Evolutionary conservation across 30 jellyfish, hydroid and myxozoan species (phyloP).

Genomic region (Chrysaora quinquecirrha): DNA sequence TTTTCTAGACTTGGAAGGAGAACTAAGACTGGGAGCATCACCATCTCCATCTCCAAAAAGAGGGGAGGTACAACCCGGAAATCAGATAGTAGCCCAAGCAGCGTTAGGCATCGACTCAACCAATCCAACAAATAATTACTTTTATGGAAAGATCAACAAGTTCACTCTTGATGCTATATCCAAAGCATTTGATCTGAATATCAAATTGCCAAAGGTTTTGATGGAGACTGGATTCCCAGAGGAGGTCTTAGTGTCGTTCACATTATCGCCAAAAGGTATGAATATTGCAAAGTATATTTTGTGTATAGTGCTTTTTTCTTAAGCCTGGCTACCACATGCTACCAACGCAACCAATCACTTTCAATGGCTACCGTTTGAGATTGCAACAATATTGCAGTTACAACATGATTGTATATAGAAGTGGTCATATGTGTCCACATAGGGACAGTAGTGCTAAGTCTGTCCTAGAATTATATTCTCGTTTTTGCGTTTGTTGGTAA

Average conservation of each 20-base stretch:
- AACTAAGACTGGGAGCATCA: slow-evolving; percentile 75
- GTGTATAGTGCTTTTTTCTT: no score
- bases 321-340: no score
- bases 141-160: slow-evolving; percentile 73
- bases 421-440: no score
- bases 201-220: slow-evolving; percentile 78
- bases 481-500: no score
- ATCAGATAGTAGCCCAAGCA: slow-evolving; percentile 75
- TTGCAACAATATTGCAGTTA: no score
- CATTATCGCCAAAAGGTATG: slow-evolving; percentile 38
- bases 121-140: slow-evolving; percentile 62
- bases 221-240: slow-evolving; percentile 96
- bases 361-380: neutral
- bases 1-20: slow-evolving; percentile 89
- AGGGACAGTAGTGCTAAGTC: no score
- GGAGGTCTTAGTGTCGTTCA: slow-evolving; percentile 75
- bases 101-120: slow-evolving; percentile 73
- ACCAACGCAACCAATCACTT: neutral
- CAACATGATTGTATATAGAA: no score
- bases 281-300: no score
- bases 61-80: slow-evolving; percentile 34
- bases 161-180: slow-evolving; percentile 64
- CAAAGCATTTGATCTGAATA: slow-evolving; percentile 76
- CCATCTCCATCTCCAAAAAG: slow-evolving; percentile 1
- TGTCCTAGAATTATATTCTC: no score